Percentiles rank a stretch among this genome's conserved stretches.
Evolutionary conservation across 2,113 vertebrate genomes (phyloP).

Genomic region (Lanius ludovicianus): DNA sequence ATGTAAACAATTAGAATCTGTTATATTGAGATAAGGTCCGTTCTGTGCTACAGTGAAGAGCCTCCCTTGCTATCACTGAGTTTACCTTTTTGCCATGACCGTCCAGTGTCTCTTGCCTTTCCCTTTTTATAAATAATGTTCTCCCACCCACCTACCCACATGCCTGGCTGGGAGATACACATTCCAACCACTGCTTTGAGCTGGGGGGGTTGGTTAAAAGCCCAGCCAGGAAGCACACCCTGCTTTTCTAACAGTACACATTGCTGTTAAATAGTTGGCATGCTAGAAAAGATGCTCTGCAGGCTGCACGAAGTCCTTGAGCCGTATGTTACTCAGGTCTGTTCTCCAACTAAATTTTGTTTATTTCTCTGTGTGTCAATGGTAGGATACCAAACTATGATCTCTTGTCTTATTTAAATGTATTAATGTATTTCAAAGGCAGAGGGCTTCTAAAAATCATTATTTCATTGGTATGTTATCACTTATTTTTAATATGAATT

Average conservation of each 20-base stretch:
- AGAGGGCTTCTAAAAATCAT: constrained; percentile 22
- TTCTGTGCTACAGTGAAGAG: background rate
- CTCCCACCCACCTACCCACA: background rate
- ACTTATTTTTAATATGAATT: constrained; percentile 54
- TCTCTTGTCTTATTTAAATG: constrained; percentile 37
- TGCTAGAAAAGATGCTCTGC: background rate
- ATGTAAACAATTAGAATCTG: background rate
- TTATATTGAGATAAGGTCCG: background rate
- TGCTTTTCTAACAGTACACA: background rate
- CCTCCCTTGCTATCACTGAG: background rate
- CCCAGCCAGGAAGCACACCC: background rate
- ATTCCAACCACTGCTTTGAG: background rate
- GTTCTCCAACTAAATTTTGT: constrained; percentile 7
- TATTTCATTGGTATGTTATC: constrained; percentile 45
- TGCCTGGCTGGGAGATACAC: background rate
- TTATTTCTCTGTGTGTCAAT: background rate
- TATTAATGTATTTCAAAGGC: constrained; percentile 53
- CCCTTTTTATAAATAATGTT: background rate
- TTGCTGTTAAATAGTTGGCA: constrained; percentile 34
- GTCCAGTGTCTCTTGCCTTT: background rate
- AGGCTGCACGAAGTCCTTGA: background rate
- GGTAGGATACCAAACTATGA: background rate
- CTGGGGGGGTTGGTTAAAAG: background rate
- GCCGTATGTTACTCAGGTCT: constrained; percentile 7
- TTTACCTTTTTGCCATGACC: background rate